A percentile compares a stretch with the other conserved stretches of the same genome.
phyloP scores from a whole-genome alignment of 2,888 invertebrate species.

The Drosophila hamatofila region DNA sequence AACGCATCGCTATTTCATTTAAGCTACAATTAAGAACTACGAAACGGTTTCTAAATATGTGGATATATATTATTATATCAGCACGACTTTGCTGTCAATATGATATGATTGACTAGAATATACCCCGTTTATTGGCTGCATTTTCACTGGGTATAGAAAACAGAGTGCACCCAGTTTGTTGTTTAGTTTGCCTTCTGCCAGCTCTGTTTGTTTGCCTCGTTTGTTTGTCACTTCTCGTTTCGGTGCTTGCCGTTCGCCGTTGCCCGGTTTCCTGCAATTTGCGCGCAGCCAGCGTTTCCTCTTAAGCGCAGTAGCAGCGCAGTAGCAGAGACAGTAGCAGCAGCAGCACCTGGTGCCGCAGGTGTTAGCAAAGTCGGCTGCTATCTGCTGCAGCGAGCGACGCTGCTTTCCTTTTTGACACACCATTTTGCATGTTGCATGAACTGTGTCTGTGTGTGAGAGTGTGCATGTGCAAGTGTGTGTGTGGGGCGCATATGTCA shows the following conservation, averaged over 20 bases:
- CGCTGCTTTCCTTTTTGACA: constrained; percentile 71
- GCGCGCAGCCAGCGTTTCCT: constrained; percentile 67
- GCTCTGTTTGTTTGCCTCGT: constrained; percentile 62
- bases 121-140: not conserved
- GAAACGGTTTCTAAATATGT: not conserved
- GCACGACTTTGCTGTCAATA: not conserved
- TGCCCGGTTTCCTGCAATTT: constrained; percentile 74
- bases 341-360: constrained; percentile 36
- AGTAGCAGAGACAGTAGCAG: constrained; percentile 27
- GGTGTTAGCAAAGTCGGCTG: constrained; percentile 43
- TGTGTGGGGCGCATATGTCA: constrained; percentile 66
- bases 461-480: constrained; percentile 25
- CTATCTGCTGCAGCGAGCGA: constrained; percentile 23
- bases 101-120: not conserved
- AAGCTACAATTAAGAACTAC: not conserved
- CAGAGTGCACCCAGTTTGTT: constrained; percentile 53
- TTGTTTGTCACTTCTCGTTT: constrained; percentile 41
- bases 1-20: not conserved
- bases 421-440: constrained; percentile 74
- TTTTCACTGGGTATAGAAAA: constrained; percentile 15
- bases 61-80: not conserved
- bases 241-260: constrained; percentile 36
- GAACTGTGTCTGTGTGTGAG: constrained; percentile 31
- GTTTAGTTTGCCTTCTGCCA: constrained; percentile 56
- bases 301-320: constrained; percentile 43